Evolutionary conservation across 2,797 vertebrate species (phyloP).

Genomic region (Enteromius mattozi): DNA sequence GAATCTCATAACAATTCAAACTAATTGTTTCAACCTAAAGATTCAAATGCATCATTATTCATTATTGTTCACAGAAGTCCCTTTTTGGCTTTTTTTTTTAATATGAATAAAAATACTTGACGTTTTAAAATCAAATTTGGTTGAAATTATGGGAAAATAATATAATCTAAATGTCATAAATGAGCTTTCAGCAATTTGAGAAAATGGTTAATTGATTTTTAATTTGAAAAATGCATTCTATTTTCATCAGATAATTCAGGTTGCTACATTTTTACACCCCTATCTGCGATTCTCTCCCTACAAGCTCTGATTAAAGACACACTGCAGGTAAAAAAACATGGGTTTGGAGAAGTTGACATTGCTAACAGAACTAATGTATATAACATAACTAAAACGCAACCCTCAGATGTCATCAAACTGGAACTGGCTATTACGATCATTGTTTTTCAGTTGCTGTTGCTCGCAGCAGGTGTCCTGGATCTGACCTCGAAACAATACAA

Average conservation of each 20-base stretch:
- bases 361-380: constrained; percentile 13
- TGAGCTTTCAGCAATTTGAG: not conserved
- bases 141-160: not conserved
- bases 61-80: not conserved
- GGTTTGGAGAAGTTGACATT: not conserved
- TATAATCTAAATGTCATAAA: not conserved
- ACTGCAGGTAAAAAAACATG: constrained; percentile 4
- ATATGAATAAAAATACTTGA: too few relatives aligned
- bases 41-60: not conserved
- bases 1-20: not conserved
- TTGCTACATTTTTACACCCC: not conserved
- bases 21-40: not conserved
- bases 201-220: not conserved
- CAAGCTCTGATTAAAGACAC: constrained; percentile 14
- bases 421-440: constrained; percentile 36
- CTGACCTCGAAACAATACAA: constrained; percentile 63
- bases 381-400: constrained; percentile 9
- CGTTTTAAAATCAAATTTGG: not conserved
- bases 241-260: not conserved
- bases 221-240: not conserved
- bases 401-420: constrained; percentile 20
- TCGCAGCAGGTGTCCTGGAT: constrained; percentile 58
- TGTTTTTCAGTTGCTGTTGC: constrained; percentile 17
- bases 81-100: not conserved
- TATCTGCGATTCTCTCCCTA: not conserved